phyloP scores from a whole-genome alignment of 2,113 vertebrate species.

The Dinomys branickii region DNA sequence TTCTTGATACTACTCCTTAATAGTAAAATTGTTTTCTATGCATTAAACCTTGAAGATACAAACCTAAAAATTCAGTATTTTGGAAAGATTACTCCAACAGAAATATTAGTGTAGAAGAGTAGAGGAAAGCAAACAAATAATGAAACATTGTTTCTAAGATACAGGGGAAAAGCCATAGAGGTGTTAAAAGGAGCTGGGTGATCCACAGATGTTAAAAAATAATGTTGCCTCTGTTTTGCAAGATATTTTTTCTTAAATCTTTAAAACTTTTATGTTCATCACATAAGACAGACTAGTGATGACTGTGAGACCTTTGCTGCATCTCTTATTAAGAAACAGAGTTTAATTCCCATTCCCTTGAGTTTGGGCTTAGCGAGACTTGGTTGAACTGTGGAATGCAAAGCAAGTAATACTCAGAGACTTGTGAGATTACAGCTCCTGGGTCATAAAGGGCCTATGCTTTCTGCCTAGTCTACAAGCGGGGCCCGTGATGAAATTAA shows the following conservation, averaged over 20 bases:
- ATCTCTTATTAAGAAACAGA: background rate
- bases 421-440: background rate
- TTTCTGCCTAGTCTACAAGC: background rate
- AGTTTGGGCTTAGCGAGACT: background rate
- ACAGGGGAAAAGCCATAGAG: background rate
- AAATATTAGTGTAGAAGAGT: background rate
- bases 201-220: background rate
- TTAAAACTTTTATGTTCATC: background rate
- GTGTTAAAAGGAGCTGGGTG: background rate
- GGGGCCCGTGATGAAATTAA: background rate
- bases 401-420: background rate
- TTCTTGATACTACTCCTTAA: background rate
- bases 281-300: background rate
- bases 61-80: background rate
- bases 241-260: background rate
- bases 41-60: background rate
- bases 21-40: background rate
- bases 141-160: background rate
- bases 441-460: background rate
- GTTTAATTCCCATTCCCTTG: background rate
- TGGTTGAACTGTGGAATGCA: background rate
- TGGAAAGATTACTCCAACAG: background rate
- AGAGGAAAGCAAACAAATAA: conserved; percentile 27
- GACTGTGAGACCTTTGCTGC: background rate
- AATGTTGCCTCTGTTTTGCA: background rate